Percentiles rank a stretch among this genome's conserved stretches.
phyloP scores from a whole-genome alignment of 2,888 invertebrate genomes.

The Trichogramma dendrolimi region DNA sequence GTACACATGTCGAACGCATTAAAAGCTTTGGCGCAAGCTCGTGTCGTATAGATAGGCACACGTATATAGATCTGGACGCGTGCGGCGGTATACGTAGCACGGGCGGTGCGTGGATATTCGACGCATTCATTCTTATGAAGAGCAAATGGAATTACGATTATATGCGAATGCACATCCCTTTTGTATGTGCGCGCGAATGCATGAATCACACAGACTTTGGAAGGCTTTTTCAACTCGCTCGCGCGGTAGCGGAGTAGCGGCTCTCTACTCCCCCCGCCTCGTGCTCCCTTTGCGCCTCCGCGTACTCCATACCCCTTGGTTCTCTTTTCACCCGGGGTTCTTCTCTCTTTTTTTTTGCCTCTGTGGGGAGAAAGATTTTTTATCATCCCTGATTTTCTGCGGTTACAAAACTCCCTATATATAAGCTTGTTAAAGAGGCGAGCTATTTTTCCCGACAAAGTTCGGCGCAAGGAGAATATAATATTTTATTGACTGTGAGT shows the following conservation, averaged over 20 bases:
- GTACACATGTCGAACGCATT: no score
- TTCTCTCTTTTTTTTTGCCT: not conserved
- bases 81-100: not conserved
- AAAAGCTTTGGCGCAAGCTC: not conserved
- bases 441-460: no score
- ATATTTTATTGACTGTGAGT: no score
- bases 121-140: constrained; percentile 27
- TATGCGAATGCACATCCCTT: constrained; percentile 17
- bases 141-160: constrained; percentile 29
- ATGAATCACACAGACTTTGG: constrained; percentile 14
- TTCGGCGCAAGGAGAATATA: no score
- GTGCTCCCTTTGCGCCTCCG: constrained; percentile 1
- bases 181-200: not conserved
- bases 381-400: no score
- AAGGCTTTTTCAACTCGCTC: not conserved
- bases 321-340: not conserved
- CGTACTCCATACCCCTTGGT: not conserved
- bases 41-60: constrained; percentile 8
- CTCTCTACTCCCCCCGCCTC: not conserved
- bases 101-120: constrained; percentile 16
- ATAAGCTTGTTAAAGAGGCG: no score
- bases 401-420: no score
- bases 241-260: not conserved
- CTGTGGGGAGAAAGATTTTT: no score
- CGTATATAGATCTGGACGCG: constrained; percentile 21